Evolutionary conservation across 2,888 invertebrate genomes (phyloP).

Genomic region (Achlya flavicornis): DNA sequence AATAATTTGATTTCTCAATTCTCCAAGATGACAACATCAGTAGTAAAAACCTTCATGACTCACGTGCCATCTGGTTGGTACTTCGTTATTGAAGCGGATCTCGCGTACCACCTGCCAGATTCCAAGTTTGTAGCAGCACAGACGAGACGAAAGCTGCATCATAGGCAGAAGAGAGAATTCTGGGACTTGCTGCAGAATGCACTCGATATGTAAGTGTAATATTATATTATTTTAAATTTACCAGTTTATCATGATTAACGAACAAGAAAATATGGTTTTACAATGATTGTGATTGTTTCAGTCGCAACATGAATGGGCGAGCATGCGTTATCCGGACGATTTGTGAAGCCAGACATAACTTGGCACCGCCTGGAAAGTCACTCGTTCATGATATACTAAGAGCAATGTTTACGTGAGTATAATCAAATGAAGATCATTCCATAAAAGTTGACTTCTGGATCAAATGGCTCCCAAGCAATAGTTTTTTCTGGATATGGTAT

Average conservation of each 20-base stretch:
- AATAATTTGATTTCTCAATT: background rate
- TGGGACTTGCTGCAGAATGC: constrained; percentile 72
- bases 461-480: no score
- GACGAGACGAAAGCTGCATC: constrained; percentile 61
- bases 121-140: constrained; percentile 59
- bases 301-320: constrained; percentile 84
- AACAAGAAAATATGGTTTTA: background rate
- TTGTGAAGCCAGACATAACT: constrained; percentile 85
- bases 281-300: constrained; percentile 54
- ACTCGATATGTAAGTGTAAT: constrained; percentile 65
- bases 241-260: no score
- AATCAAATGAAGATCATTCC: background rate
- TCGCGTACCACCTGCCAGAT: constrained; percentile 81
- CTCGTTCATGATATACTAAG: constrained; percentile 86
- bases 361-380: constrained; percentile 85
- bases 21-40: constrained; percentile 80
- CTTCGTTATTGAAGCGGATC: constrained; percentile 82
- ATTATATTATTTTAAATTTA: no score
- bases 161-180: constrained; percentile 80
- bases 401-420: constrained; percentile 84
- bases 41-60: constrained; percentile 83
- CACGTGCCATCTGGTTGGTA: constrained; percentile 84
- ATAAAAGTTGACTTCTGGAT: no score
- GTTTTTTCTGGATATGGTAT: no score
- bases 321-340: constrained; percentile 86